phyloP scores from a whole-genome alignment of 2,888 invertebrate species.

The Lasioglossum calceatum region DNA sequence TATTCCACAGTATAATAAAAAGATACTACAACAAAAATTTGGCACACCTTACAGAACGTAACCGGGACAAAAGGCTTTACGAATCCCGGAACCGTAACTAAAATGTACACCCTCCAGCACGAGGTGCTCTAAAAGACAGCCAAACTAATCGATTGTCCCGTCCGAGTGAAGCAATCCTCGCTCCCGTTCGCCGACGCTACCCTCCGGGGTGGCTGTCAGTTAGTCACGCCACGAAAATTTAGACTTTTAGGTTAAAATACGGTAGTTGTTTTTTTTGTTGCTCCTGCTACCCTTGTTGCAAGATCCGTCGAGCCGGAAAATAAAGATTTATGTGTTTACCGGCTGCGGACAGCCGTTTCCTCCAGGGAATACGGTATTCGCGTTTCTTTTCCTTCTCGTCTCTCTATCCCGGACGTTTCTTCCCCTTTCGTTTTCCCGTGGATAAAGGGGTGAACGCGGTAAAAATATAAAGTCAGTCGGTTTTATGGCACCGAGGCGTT shows the following conservation, averaged over 20 bases:
- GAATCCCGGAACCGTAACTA: not conserved
- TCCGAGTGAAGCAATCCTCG: not conserved
- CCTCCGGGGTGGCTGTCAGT: conserved; percentile 2
- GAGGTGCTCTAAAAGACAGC: not conserved
- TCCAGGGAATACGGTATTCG: conserved; percentile 65
- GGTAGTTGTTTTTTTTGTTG: conserved; percentile 73
- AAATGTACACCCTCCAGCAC: not conserved
- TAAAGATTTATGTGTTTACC: conserved; percentile 78
- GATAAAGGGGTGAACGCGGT: conserved; percentile 73
- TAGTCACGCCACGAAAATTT: conserved; percentile 67
- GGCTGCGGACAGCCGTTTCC: conserved; percentile 69
- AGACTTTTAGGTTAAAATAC: conserved; percentile 78
- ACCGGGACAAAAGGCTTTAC: not conserved
- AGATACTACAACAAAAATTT: not conserved
- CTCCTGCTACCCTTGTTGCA: conserved; percentile 48
- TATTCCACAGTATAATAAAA: not conserved
- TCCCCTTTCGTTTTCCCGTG: conserved; percentile 26
- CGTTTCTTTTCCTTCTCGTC: conserved; percentile 53
- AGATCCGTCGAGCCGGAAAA: conserved; percentile 58
- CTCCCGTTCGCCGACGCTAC: not conserved
- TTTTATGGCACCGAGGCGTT: conserved; percentile 70
- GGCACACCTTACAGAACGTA: not conserved
- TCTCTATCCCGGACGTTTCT: conserved; percentile 15
- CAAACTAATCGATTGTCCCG: conserved; percentile 42
- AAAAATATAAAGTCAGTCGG: conserved; percentile 79